These are phyloP conservation scores for Pecten maximus DNA, from an alignment of 2,888 invertebrate species.

Conservation along the genomic window DNA sequence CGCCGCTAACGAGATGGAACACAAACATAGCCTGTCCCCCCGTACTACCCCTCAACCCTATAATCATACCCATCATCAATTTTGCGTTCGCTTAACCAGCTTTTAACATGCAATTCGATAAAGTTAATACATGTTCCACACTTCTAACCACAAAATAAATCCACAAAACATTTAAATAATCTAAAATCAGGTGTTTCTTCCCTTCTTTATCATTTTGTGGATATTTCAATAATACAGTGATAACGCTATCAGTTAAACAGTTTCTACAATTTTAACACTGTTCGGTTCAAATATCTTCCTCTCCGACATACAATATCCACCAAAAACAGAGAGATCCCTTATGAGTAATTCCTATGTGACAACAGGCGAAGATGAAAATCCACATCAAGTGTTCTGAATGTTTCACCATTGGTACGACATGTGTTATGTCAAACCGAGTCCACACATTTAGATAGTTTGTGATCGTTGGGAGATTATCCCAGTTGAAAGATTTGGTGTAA, in stretches of 20 bases:
- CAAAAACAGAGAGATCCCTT: not conserved
- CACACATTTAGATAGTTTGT: too few species aligned
- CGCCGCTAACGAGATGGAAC: not conserved
- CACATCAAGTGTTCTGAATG: not conserved
- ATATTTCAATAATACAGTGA: not conserved
- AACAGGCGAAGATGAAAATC: not conserved
- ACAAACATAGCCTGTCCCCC: not conserved
- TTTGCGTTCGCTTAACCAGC: not conserved
- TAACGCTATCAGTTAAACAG: not conserved
- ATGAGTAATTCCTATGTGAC: not conserved
- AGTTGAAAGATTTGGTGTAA: too few species aligned
- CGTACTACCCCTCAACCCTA: not conserved
- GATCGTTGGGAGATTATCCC: too few species aligned
- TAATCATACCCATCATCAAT: not conserved
- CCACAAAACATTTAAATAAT: not conserved
- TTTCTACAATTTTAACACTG: not conserved
- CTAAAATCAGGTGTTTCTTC: not conserved
- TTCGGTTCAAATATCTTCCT: not conserved
- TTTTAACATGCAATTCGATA: not conserved
- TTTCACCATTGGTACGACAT: not conserved
- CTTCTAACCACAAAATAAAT: not conserved
- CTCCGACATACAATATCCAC: not conserved
- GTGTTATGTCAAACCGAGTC: not conserved
- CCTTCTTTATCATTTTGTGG: not conserved
- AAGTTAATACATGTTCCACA: constrained; percentile 3